These are phyloP conservation scores for Chloroceryle inda DNA, from an alignment of 2,797 vertebrate genomes.

Conservation along the genomic window DNA sequence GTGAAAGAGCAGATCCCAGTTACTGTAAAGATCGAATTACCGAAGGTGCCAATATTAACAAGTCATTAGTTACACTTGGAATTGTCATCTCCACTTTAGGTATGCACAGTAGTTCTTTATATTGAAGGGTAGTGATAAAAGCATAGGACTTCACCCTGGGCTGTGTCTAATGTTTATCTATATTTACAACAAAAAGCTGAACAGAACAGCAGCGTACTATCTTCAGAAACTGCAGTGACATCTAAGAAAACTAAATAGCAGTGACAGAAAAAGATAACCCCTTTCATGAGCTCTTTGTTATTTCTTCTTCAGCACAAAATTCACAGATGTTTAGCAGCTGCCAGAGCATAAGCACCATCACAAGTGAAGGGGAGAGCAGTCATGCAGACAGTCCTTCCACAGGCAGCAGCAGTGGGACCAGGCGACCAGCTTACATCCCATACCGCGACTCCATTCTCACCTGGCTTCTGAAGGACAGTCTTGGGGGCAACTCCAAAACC, in stretches of 20 bases:
- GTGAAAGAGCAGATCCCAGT: conserved; percentile 94
- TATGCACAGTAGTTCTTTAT: conserved; percentile 69
- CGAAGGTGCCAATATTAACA: conserved; percentile 98
- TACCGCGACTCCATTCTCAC: conserved; percentile 97
- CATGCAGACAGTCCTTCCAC: conserved; percentile 79
- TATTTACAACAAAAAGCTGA: background rate
- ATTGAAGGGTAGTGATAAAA: background rate
- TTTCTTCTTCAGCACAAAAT: conserved; percentile 89
- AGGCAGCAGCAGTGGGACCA: conserved; percentile 52
- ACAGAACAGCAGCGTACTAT: background rate
- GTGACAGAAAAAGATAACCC: background rate
- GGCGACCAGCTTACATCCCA: conserved; percentile 91
- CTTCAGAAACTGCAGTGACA: background rate
- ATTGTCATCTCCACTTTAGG: conserved; percentile 97
- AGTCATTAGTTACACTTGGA: conserved; percentile 95
- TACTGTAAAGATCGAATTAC: conserved; percentile 96
- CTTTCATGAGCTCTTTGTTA: background rate
- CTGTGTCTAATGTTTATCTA: background rate
- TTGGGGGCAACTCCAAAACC: conserved; percentile 97
- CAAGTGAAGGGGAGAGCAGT: conserved; percentile 87
- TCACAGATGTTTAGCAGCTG: conserved; percentile 95
- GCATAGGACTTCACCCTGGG: background rate
- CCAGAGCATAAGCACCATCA: conserved; percentile 92
- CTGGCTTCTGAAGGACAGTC: conserved; percentile 97
- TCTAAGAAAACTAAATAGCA: background rate